Conservation (phyloP, 2,113 vertebrate genomes). For the Eulemur rufifrons region DNA sequence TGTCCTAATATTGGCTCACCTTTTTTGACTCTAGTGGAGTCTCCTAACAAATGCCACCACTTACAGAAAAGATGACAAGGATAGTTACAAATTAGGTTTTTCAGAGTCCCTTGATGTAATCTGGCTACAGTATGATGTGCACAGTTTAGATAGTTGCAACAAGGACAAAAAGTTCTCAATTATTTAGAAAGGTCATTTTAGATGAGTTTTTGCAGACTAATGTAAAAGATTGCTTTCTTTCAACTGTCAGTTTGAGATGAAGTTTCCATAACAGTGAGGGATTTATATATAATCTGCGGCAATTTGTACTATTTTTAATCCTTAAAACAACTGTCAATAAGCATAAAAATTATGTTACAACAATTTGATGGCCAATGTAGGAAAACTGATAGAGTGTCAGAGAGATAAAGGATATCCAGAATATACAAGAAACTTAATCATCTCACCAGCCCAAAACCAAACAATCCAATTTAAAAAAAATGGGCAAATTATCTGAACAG, state of each 20-base stretch:
- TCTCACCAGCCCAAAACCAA: background rate
- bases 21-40: slow-evolving; percentile 43
- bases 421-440: background rate
- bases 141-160: slow-evolving; percentile 75
- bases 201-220: slow-evolving; percentile 71
- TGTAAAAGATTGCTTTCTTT: slow-evolving; percentile 58
- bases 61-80: slow-evolving; percentile 76
- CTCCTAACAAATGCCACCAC: slow-evolving; percentile 64
- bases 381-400: background rate
- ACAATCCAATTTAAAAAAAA: background rate
- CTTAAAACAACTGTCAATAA: slow-evolving; percentile 9
- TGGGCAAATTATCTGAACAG: background rate
- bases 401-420: background rate
- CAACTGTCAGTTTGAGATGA: slow-evolving; percentile 53
- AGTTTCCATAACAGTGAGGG: background rate
- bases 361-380: background rate
- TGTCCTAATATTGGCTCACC: background rate
- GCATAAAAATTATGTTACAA: background rate
- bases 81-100: slow-evolving; percentile 67
- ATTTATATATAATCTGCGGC: background rate
- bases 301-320: slow-evolving; percentile 38
- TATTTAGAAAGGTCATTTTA: slow-evolving; percentile 83
- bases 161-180: slow-evolving; percentile 80
- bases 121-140: slow-evolving; percentile 26
- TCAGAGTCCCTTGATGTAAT: slow-evolving; percentile 60